Base-by-base conservation (phyloP, 2,888 invertebrate species). In the Mimumesa dahlbomi region DNA sequence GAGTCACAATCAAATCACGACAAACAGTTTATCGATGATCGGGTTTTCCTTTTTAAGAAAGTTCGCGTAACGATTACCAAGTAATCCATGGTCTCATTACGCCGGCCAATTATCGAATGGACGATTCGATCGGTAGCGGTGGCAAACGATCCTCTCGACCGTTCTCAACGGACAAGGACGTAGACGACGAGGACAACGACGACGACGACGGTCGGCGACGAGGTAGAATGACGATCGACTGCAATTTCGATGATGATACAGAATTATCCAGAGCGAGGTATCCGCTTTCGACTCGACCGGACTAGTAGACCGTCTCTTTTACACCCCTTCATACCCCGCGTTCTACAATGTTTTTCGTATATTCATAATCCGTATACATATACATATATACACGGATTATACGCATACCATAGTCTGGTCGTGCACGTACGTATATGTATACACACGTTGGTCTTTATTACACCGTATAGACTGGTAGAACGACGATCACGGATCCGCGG, bases 201-300 rank as follows among this genome's bases (percentile, higher is more conserved):
- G 77, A 62, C 69, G 63, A 75, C 56, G 69, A 73, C 49, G 72
- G 66, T 62, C 62, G 64, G 57, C 65, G 65, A 73, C 59, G 75
- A 75, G 67, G 53, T 59, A 40, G 66, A 62, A 69, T 63, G 78
- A 68, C 71, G 74, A 79, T 83, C 83, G 81, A 78, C 66, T 72
- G 84, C 77, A 84, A 84, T 84, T 84, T 84, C 76, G 83, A 79
- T 82, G 83, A 82, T 84, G 82, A 82, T 82, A 81, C 82, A 73
- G 84, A 83, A 84, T 83, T 83, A 79, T 81, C 83, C 76, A 76
- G 70, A 73, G 72, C 65, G 71, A 7, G 3, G 29, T 46, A 34
- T 48, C 40, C 31, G 40, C 40, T 19, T 14, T 7, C 9, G 21
- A 61, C 43, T 59, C 19, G 34, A n/a, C 36, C n/a, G 48, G 5